Evolutionary conservation across 1,140 invertebrate genomes (phyloP).

Genomic region (Drosophila miranda): DNA sequence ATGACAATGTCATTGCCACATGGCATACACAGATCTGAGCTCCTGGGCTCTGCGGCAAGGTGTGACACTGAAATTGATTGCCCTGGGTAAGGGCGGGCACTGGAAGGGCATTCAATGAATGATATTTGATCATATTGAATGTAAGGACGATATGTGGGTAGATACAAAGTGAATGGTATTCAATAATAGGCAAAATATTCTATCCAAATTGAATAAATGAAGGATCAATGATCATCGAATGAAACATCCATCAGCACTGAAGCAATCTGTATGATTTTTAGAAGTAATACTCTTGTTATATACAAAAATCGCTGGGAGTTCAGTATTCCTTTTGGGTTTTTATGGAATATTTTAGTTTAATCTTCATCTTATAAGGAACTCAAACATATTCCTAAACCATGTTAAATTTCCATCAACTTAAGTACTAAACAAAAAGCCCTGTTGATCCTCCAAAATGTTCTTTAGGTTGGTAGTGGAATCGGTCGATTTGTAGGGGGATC

Average conservation of each 20-base stretch:
- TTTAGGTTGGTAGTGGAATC: too few species aligned
- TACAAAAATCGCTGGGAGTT: too few species aligned
- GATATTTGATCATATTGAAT: conserved; percentile 34
- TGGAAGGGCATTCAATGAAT: conserved; percentile 5
- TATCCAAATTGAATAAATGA: neutral
- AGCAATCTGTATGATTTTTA: too few species aligned
- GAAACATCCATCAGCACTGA: neutral
- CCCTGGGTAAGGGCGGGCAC: neutral
- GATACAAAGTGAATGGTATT: conserved; percentile 7
- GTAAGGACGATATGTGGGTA: conserved; percentile 19
- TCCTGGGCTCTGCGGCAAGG: conserved; percentile 42
- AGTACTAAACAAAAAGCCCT: too few species aligned
- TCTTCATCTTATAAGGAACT: too few species aligned
- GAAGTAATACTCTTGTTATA: too few species aligned
- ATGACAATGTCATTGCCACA: conserved; percentile 49
- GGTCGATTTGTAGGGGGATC: too few species aligned
- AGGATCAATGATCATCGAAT: neutral
- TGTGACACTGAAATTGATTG: conserved; percentile 61
- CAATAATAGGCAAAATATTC: neutral
- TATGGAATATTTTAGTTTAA: too few species aligned
- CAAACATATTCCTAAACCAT: too few species aligned
- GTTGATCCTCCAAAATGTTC: too few species aligned
- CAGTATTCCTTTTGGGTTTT: too few species aligned
- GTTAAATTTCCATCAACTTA: too few species aligned
- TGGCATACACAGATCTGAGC: conserved; percentile 30